phyloP scores from a whole-genome alignment of 2,888 invertebrate species.

The Cremastinae sp. region DNA sequence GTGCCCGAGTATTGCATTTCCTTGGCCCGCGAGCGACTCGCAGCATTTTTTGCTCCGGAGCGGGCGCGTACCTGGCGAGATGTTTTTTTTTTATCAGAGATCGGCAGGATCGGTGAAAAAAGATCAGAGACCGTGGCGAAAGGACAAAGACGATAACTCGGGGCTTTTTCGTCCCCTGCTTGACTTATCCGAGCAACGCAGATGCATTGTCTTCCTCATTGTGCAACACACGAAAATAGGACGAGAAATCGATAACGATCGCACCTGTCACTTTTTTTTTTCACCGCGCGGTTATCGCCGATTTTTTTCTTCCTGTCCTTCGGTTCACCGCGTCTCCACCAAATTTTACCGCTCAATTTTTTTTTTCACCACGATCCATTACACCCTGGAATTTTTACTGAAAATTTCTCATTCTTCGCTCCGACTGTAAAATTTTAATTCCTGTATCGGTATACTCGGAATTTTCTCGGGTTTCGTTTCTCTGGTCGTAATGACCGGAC shows the following conservation, averaged over 20 bases:
- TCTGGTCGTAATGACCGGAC: slow-evolving; percentile 6
- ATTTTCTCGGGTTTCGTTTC: slow-evolving; percentile 12
- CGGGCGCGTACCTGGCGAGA: not conserved
- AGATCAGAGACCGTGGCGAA: not conserved
- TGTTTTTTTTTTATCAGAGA: not conserved
- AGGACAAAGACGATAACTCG: slow-evolving; percentile 33
- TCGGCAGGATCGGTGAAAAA: not conserved
- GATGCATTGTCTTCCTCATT: slow-evolving; percentile 25
- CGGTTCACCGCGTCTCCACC: not conserved
- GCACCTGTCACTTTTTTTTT: slow-evolving; percentile 24
- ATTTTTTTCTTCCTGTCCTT: not conserved
- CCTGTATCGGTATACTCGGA: not conserved
- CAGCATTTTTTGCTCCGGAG: not conserved
- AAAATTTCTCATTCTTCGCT: not conserved
- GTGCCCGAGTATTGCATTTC: slow-evolving; percentile 3
- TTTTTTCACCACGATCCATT: not conserved
- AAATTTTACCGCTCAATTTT: not conserved
- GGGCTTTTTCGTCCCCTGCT: slow-evolving; percentile 3
- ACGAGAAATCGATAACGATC: slow-evolving; percentile 16
- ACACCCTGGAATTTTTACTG: not conserved
- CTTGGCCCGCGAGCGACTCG: not conserved
- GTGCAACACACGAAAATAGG: not conserved
- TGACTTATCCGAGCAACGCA: slow-evolving; percentile 6
- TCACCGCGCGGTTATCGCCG: slow-evolving; percentile 8
- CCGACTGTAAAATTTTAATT: slow-evolving; percentile 1